Conservation (phyloP, 2,797 vertebrate genomes). For the Champsocephalus gunnari region DNA sequence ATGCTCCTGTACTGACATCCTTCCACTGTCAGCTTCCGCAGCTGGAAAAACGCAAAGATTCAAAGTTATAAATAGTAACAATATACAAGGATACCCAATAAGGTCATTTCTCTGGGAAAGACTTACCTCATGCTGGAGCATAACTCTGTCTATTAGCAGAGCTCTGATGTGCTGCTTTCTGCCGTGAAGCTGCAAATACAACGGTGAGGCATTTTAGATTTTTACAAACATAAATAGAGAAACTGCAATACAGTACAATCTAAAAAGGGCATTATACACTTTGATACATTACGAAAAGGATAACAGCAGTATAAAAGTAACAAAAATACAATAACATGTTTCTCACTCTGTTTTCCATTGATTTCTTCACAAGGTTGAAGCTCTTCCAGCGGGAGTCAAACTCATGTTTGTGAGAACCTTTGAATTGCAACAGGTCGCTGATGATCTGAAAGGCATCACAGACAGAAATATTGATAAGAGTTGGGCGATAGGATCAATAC, state of each 20-base stretch:
- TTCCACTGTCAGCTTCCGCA: conserved; percentile 94
- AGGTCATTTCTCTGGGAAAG: background rate
- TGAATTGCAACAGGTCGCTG: conserved; percentile 94
- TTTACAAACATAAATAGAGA: too few relatives aligned
- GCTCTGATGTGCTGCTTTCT: conserved; percentile 98
- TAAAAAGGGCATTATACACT: too few relatives aligned
- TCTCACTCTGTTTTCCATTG: conserved; percentile 98
- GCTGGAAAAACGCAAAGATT: conserved; percentile 74
- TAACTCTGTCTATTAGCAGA: conserved; percentile 95
- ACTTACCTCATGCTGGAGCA: conserved; percentile 97
- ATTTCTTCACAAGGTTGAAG: conserved; percentile 98
- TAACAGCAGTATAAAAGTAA: background rate
- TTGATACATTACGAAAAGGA: background rate
- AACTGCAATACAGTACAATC: too few relatives aligned
- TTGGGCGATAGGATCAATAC: background rate
- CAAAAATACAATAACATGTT: background rate
- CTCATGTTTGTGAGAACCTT: conserved; percentile 97
- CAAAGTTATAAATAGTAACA: conserved; percentile 9
- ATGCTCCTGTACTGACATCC: conserved; percentile 94
- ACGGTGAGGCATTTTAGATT: conserved; percentile 1
- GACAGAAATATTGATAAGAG: conserved; percentile 30
- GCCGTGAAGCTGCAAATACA: conserved; percentile 90
- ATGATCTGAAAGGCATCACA: conserved; percentile 89
- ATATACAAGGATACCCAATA: background rate
- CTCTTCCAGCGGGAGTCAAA: conserved; percentile 99